Percentiles rank a stretch among this genome's conserved stretches.
phyloP scores from a whole-genome alignment of 2,888 invertebrate species.

The Nemotelus pantherinus region DNA sequence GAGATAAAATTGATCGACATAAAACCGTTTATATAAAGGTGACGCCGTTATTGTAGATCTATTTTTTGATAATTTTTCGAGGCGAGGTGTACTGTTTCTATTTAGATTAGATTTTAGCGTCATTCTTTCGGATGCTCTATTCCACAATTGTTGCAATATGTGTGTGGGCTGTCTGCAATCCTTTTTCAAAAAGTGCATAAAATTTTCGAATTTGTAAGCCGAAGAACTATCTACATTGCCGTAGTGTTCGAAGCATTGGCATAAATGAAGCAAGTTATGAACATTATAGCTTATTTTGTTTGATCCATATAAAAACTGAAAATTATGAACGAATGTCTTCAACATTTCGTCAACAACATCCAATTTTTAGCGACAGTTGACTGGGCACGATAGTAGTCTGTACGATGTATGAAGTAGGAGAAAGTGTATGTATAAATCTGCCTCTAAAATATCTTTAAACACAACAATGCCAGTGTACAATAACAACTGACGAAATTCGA shows the following conservation, averaged over 20 bases:
- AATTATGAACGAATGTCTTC: background rate
- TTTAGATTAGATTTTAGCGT: too few species aligned
- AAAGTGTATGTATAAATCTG: background rate
- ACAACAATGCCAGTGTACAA: background rate
- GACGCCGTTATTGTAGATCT: too few species aligned
- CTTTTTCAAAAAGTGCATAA: too few species aligned
- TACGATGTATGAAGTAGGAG: background rate
- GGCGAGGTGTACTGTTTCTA: too few species aligned
- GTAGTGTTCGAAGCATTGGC: background rate
- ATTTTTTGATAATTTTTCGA: too few species aligned
- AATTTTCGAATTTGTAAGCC: too few species aligned
- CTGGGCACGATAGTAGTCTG: background rate
- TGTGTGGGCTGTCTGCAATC: too few species aligned
- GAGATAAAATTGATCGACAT: too few species aligned
- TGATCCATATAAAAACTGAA: background rate
- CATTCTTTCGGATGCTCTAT: too few species aligned
- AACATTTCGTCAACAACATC: background rate
- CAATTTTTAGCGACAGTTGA: background rate
- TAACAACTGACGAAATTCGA: background rate
- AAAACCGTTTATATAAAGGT: too few species aligned
- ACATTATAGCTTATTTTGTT: background rate
- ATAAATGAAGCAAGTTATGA: background rate
- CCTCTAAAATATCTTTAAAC: background rate
- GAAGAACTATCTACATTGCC: background rate
- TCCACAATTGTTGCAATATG: too few species aligned